phyloP scores from a whole-genome alignment of 2,113 vertebrate species.

The Syrmaticus mikado region DNA sequence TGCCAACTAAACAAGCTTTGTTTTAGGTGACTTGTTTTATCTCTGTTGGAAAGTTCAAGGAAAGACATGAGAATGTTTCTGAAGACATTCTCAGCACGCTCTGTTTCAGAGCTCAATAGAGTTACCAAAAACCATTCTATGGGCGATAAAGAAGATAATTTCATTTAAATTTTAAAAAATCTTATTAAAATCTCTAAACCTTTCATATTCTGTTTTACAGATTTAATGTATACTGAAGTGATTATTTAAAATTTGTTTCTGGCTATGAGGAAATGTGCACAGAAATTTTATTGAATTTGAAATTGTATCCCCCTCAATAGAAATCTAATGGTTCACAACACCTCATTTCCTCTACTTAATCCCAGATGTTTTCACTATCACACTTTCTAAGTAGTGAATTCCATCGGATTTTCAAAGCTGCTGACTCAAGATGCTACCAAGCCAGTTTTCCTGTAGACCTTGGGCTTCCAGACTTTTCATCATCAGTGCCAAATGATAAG shows the following conservation, averaged over 20 bases:
- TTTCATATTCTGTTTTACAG: background rate
- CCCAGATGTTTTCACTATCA: background rate
- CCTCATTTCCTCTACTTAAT: background rate
- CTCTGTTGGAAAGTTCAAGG: background rate
- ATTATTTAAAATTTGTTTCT: background rate
- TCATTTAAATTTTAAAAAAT: background rate
- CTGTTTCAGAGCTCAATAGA: background rate
- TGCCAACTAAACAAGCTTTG: background rate
- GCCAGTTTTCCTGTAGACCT: background rate
- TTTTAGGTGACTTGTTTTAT: background rate
- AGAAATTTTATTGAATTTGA: background rate
- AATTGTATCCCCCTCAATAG: background rate
- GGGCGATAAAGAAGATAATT: background rate
- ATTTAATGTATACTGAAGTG: background rate
- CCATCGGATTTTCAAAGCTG: background rate
- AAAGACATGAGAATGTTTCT: background rate
- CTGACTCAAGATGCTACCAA: background rate
- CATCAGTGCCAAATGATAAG: background rate
- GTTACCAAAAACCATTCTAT: background rate
- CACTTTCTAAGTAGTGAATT: background rate
- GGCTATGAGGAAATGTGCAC: background rate
- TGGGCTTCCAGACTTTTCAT: background rate
- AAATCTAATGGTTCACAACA: background rate
- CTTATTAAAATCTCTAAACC: background rate
- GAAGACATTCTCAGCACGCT: background rate